A percentile compares a stretch with the other conserved stretches of the same genome.
Evolutionary conservation across 2,797 vertebrate genomes (phyloP).

Genomic region (Tiaroga cobitis): DNA sequence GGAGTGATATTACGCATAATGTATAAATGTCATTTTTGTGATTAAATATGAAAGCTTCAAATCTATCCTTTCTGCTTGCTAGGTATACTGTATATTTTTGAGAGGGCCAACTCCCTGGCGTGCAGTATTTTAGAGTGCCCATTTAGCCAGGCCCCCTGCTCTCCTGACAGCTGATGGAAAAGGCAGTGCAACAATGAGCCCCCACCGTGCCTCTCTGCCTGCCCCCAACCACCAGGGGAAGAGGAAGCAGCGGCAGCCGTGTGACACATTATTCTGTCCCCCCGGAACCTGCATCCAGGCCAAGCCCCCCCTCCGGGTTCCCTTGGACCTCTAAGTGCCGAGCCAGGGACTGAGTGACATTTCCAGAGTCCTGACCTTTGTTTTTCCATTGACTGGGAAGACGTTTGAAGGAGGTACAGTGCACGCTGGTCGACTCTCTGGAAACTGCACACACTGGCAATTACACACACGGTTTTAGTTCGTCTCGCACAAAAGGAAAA

Average conservation of each 20-base stretch:
- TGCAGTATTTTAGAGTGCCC: slow-evolving; percentile 65
- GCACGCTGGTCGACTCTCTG: slow-evolving; percentile 55
- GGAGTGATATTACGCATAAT: slow-evolving; percentile 39
- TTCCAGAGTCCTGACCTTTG: slow-evolving; percentile 68
- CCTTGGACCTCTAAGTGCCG: slow-evolving; percentile 64
- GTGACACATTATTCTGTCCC: slow-evolving; percentile 65
- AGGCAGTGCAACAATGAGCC: slow-evolving; percentile 65
- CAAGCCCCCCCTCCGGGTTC: slow-evolving; percentile 60
- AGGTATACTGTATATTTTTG: slow-evolving; percentile 63
- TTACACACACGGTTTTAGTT: slow-evolving; percentile 44
- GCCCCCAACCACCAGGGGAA: slow-evolving; percentile 61
- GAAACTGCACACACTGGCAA: slow-evolving; percentile 46
- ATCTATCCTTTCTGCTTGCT: slow-evolving; percentile 54
- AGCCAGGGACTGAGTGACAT: slow-evolving; percentile 66
- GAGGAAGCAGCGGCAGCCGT: slow-evolving; percentile 64
- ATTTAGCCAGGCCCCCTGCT: slow-evolving; percentile 65
- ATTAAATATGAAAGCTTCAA: slow-evolving; percentile 60
- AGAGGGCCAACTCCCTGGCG: slow-evolving; percentile 61
- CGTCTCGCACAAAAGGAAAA: slow-evolving; percentile 41
- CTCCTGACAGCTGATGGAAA: slow-evolving; percentile 67
- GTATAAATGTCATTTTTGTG: slow-evolving; percentile 59
- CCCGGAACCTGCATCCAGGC: slow-evolving; percentile 63
- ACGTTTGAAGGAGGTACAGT: slow-evolving; percentile 66
- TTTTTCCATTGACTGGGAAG: slow-evolving; percentile 66
- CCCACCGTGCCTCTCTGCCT: slow-evolving; percentile 61